Percentiles rank a stretch among this genome's conserved stretches.
Evolutionary conservation across 2,888 invertebrate species (phyloP).

Genomic region (Apodemia mormo): DNA sequence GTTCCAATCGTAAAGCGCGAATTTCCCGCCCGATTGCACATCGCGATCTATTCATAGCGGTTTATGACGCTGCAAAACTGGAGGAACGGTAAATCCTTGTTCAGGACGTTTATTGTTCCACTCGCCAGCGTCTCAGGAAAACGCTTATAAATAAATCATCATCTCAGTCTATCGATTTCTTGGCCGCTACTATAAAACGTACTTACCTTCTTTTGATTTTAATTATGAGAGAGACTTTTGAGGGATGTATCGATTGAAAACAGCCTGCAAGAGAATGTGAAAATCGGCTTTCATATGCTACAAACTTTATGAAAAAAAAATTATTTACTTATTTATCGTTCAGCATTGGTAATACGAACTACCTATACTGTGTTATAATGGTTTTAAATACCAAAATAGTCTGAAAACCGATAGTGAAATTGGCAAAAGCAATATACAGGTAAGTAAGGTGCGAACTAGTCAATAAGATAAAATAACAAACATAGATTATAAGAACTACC

Average conservation of each 20-base stretch:
- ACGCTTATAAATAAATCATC: slow-evolving; percentile 26
- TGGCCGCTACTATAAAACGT: neutral
- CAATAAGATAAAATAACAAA: no score
- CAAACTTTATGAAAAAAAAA: no score
- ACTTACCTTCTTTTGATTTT: neutral
- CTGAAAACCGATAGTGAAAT: no score
- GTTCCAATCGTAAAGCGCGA: slow-evolving; percentile 56
- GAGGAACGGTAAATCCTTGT: slow-evolving; percentile 45
- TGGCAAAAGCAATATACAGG: no score
- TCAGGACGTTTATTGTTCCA: slow-evolving; percentile 47
- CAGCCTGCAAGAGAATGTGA: neutral
- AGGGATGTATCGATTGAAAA: neutral
- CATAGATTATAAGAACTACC: no score
- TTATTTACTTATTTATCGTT: no score
- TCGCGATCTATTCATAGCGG: slow-evolving; percentile 55
- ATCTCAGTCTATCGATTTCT: neutral
- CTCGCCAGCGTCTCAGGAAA: slow-evolving; percentile 28
- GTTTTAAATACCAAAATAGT: no score
- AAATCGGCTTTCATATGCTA: neutral
- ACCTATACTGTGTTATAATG: no score
- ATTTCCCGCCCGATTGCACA: slow-evolving; percentile 57
- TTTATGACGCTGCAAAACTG: slow-evolving; percentile 49
- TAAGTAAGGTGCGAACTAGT: no score
- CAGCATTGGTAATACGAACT: no score
- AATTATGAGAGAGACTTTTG: neutral